A percentile compares a stretch with the other conserved stretches of the same genome.
phyloP scores from a whole-genome alignment of 2,797 vertebrate genomes.

The Sciaenops ocellatus region DNA sequence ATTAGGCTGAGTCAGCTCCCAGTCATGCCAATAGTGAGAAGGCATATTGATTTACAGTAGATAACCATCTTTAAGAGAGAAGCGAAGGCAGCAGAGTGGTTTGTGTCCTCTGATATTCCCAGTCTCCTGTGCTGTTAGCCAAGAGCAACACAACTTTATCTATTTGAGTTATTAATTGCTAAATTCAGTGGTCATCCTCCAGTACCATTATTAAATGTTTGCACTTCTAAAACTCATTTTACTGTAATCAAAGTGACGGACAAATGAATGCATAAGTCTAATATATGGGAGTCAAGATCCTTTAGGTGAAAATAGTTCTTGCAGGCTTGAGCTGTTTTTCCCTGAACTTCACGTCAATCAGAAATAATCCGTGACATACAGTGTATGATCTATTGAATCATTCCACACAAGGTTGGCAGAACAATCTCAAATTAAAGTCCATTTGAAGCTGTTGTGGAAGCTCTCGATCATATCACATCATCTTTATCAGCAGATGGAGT shows the following conservation, averaged over 20 bases:
- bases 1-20: constrained; percentile 85
- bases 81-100: constrained; percentile 50
- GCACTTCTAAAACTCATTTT: background rate
- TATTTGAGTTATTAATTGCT: background rate
- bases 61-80: constrained; percentile 80
- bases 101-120: constrained; percentile 37
- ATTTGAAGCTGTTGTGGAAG: background rate
- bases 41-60: constrained; percentile 85
- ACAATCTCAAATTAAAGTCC: background rate
- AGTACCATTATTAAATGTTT: constrained; percentile 5
- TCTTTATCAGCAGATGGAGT: background rate
- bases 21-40: constrained; percentile 64
- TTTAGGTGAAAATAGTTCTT: background rate
- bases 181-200: background rate
- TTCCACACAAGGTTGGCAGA: background rate
- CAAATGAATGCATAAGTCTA: background rate
- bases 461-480: background rate
- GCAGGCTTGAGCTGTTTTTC: background rate
- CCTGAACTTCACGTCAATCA: background rate
- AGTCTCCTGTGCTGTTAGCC: constrained; percentile 9
- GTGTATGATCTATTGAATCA: background rate
- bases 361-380: background rate
- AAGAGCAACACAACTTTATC: constrained; percentile 14
- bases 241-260: background rate
- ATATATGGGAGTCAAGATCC: too few species aligned